Evolutionary conservation across 2,888 invertebrate species (phyloP), one percentile per base, ranked within the genome.

Genomic region (Hypsopygia costalis): DNA sequence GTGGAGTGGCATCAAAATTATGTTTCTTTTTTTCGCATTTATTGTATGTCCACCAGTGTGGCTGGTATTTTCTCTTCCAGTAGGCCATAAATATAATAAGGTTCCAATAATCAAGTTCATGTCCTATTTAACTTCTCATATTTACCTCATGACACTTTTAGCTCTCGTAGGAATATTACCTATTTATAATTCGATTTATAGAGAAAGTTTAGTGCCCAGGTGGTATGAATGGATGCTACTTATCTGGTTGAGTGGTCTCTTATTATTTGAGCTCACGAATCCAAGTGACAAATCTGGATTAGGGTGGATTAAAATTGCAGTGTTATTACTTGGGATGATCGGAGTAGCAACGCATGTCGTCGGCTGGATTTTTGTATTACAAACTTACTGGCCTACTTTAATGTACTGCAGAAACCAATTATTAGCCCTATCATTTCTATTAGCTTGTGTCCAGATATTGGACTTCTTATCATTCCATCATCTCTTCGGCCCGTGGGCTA

Each of bases 51-150:
- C 99, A 28, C 97, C 98, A 4, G 94, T 99, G 22, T 99, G 98
- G 98, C 90, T 98, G 56, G 94, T 95, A 36, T 97, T 98, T 79
- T 98, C 98, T 49, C 92, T 98, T 71, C 98, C 98, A 37, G 88
- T 98, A 69, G 97, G 97, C 30, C 97, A 98, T 89, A 95, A 95
- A 82, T 98, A 96, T 89, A 97, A 98, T 91, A 97, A 98, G 91
- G 97, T 99, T 66, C 99, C 99, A 43, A 98, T 99, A 70, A 98
- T 99, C 70, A 99, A 99, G 89, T 99, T 99, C 88, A 98, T 99
- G 96, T 98, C 98, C 32, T 99, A 99, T 86, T 92, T 99, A 62
- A 98, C 99, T 12, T 98, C 99, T 5, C 99, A 99, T 87, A 94
- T 99, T 64, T 98, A 98, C 86, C 93, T 99, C 57, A 98, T 99